Evolutionary conservation across 2,888 invertebrate species (phyloP).

Genomic region (Amphipyra tragopoginis): DNA sequence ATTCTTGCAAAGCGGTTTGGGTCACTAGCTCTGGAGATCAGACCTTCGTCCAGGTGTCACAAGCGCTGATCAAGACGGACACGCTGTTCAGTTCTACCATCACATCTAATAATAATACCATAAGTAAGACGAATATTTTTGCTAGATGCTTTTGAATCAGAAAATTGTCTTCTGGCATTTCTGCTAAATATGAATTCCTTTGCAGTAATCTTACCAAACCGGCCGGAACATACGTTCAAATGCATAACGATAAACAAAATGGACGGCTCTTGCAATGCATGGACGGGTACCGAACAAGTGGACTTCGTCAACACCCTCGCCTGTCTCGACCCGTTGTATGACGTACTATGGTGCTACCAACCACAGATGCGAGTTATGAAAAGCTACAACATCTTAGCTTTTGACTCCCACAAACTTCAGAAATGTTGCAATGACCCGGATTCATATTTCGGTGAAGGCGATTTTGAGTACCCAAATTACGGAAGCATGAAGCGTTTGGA

Average conservation of each 20-base stretch:
- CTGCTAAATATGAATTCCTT: constrained; percentile 14
- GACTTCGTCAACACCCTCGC: constrained; percentile 95
- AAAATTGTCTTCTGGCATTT: neutral
- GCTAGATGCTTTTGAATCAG: too few species aligned
- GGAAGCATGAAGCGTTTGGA: constrained; percentile 82
- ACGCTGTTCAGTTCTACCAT: constrained; percentile 96
- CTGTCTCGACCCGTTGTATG: constrained; percentile 97
- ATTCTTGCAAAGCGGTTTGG: constrained; percentile 97
- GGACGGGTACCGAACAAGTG: constrained; percentile 95
- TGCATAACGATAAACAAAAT: constrained; percentile 96
- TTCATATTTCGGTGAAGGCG: constrained; percentile 64
- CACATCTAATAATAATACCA: constrained; percentile 95
- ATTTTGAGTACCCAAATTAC: constrained; percentile 81
- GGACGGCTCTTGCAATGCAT: constrained; percentile 96
- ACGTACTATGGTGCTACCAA: constrained; percentile 97
- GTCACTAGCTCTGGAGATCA: constrained; percentile 98
- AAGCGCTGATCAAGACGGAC: constrained; percentile 97
- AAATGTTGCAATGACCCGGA: constrained; percentile 80
- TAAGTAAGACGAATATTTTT: constrained; percentile 88
- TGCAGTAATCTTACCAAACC: constrained; percentile 95
- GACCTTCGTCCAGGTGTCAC: constrained; percentile 97
- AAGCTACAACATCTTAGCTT: constrained; percentile 95
- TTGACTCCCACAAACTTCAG: constrained; percentile 90
- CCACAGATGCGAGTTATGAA: constrained; percentile 91
- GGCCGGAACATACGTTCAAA: constrained; percentile 94